Evolutionary conservation across 2,888 invertebrate genomes (phyloP).

Genomic region (Diadromus collaris): DNA sequence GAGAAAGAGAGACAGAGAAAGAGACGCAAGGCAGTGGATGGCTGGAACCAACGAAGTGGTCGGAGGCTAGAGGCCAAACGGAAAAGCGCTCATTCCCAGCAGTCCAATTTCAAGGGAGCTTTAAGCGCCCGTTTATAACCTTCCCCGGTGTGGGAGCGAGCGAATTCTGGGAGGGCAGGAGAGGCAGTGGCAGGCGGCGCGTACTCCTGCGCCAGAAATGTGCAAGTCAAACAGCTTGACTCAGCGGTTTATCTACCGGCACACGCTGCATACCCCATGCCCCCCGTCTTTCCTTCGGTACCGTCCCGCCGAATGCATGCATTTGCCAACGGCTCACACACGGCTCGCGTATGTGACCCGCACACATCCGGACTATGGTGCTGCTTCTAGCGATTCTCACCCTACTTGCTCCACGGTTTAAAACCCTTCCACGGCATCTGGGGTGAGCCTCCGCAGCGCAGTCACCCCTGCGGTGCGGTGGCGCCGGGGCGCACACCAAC

Average conservation of each 20-base stretch:
- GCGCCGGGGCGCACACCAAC: slow-evolving; percentile 23
- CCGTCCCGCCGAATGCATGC: slow-evolving; percentile 64
- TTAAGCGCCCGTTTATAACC: slow-evolving; percentile 76
- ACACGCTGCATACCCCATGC: slow-evolving; percentile 62
- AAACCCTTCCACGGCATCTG: slow-evolving; percentile 44
- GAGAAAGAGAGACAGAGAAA: slow-evolving; percentile 29
- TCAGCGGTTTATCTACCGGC: slow-evolving; percentile 76
- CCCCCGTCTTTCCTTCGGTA: slow-evolving; percentile 33
- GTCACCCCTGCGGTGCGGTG: slow-evolving; percentile 41
- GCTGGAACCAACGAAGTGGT: slow-evolving; percentile 54
- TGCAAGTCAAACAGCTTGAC: slow-evolving; percentile 79
- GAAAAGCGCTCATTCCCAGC: slow-evolving; percentile 71
- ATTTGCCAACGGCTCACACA: slow-evolving; percentile 65
- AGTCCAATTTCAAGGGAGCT: slow-evolving; percentile 76
- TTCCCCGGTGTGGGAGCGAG: slow-evolving; percentile 62
- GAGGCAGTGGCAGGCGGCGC: slow-evolving; percentile 65
- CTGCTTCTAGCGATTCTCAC: slow-evolving; percentile 57
- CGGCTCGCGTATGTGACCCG: slow-evolving; percentile 64
- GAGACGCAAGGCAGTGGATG: slow-evolving; percentile 3
- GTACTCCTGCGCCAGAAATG: slow-evolving; percentile 75
- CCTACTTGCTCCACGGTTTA: slow-evolving; percentile 54
- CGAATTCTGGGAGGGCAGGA: slow-evolving; percentile 7
- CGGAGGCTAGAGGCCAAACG: slow-evolving; percentile 60
- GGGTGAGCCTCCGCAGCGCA: slow-evolving; percentile 44
- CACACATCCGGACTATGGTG: slow-evolving; percentile 44